Evolutionary conservation across 2,797 vertebrate species (phyloP).

Genomic region (Labroides dimidiatus): DNA sequence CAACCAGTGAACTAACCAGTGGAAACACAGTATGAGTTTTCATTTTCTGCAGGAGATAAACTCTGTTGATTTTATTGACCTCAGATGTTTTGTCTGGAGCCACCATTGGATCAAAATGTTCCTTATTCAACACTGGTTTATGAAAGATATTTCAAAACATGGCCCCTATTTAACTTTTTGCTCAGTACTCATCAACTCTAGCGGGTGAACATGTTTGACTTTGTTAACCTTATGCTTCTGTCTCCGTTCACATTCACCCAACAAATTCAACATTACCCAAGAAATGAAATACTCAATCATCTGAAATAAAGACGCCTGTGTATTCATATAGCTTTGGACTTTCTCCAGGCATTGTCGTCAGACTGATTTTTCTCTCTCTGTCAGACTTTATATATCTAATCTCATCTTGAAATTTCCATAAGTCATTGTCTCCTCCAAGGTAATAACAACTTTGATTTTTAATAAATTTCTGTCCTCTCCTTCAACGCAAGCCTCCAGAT

Average conservation of each 20-base stretch:
- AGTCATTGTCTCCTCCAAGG: not conserved
- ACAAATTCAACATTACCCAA: too few relatives aligned
- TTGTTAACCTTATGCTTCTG: not conserved
- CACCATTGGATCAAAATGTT: not conserved
- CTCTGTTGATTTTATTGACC: slow-evolving; percentile 1
- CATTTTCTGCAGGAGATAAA: not conserved
- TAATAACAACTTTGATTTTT: not conserved
- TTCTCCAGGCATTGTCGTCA: not conserved
- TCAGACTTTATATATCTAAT: not conserved
- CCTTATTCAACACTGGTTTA: not conserved
- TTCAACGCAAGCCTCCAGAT: not conserved
- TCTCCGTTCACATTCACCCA: not conserved
- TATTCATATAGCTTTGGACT: too few relatives aligned
- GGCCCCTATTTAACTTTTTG: not conserved
- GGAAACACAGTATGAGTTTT: not conserved
- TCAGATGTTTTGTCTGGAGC: not conserved
- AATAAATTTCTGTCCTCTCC: not conserved
- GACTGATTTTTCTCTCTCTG: not conserved
- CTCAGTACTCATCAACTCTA: not conserved
- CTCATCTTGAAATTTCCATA: not conserved
- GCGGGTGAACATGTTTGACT: too few relatives aligned
- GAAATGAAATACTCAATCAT: not conserved
- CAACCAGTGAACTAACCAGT: not conserved
- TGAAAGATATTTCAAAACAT: not conserved
- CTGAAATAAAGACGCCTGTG: not conserved